These are phyloP conservation scores for Paralichthys olivaceus DNA, from an alignment of 2,113 vertebrate genomes.

Conservation along the genomic window DNA sequence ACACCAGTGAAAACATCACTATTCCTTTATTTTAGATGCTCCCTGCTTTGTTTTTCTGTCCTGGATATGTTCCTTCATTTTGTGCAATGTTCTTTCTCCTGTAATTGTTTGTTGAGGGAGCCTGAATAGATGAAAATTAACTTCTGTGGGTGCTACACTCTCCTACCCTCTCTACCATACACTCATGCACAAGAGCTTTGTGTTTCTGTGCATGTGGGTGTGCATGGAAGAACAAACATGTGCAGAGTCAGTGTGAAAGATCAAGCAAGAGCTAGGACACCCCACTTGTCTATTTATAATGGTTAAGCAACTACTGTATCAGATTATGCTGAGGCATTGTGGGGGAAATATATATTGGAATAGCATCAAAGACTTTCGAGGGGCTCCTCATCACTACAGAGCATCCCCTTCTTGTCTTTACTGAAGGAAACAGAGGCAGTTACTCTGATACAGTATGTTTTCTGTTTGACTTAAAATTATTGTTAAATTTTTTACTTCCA, in stretches of 20 bases:
- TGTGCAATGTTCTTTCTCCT: background rate
- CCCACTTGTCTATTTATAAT: constrained; percentile 37
- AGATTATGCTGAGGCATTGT: constrained; percentile 51
- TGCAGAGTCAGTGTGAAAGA: background rate
- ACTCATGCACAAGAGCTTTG: constrained; percentile 6
- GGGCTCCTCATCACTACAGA: constrained; percentile 50
- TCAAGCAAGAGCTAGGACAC: constrained; percentile 34
- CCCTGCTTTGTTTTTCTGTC: constrained; percentile 4
- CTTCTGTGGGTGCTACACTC: constrained; percentile 31
- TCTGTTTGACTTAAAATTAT: too few species aligned
- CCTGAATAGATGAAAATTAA: constrained; percentile 39
- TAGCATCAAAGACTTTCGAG: constrained; percentile 56
- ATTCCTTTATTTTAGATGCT: background rate
- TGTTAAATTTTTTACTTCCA: too few species aligned
- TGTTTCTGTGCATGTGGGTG: constrained; percentile 14
- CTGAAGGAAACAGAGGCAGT: background rate
- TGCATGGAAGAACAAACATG: background rate
- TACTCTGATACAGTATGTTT: too few species aligned
- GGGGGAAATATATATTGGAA: constrained; percentile 21
- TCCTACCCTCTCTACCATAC: constrained; percentile 12
- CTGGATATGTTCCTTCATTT: constrained; percentile 1
- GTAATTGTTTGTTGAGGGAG: constrained; percentile 15
- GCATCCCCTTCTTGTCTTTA: background rate
- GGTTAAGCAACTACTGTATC: constrained; percentile 46
- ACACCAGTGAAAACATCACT: too few species aligned